Evolutionary conservation across 2,888 invertebrate species (phyloP), one percentile per base, ranked within the genome.

Genomic region (Hydrotaea diabolus): DNA sequence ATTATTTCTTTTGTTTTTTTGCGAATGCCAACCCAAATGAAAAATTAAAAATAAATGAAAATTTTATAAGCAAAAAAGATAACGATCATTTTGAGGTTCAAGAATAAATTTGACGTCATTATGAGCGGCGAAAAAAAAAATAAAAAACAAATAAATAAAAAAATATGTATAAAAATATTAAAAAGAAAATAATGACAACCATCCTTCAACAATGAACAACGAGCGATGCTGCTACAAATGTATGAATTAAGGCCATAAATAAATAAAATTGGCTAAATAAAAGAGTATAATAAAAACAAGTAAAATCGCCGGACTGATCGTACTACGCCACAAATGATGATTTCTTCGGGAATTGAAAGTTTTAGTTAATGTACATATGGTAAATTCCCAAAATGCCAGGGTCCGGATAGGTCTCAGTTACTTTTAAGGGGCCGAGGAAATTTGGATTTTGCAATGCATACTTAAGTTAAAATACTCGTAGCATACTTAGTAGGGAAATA

Each of bases 181-280:
- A 39, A 36, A 43, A 49, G 8, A 49, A 49, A 49, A 49, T 49
- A 31, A 62, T 62, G 36, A 31, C 31, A 62, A 62, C n/a, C 31
- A 62, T 62, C 62, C n/a, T 31, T 62, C 62, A 62, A 62, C 62
- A 62, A 31, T 36, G 62, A 62, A n/a, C 26, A 62, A 62, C 62
- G 31, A 62, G 26, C 23, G 31, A n/a, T 59, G 62, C 36, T 7
- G 26, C n/a, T n/a, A n/a, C n/a, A n/a, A n/a, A 26, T 59, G 26
- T 11, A 21, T 4, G 17, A 36, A 62, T 62, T 62, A 62, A 62
- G 62, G 62, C 36, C 62, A 62, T 62, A 62, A 62, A 62, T 62
- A 62, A 62, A 62, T 31, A 62, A 62, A 62, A 62, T 62, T 62
- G 31, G 62, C 3, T 31, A 31, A 62, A 62, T 62, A 26, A 62